Base-by-base conservation (phyloP, 2,113 vertebrate species). In the Emberiza fucata region DNA sequence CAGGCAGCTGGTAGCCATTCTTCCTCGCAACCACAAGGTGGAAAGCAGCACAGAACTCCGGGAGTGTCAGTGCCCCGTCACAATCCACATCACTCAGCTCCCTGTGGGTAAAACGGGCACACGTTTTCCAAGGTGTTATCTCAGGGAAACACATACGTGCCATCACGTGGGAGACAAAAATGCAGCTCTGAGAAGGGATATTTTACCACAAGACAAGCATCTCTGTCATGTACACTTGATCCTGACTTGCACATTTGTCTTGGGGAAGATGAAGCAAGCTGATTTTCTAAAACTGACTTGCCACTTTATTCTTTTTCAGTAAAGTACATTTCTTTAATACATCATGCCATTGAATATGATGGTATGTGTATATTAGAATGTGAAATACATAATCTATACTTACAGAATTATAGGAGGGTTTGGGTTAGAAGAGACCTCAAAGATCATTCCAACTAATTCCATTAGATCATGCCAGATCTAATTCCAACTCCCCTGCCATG, bases 11-110 rank as follows among this genome's bases (percentile, higher is more conserved):
- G 92, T 98, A 99, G 15, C 99, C 99, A 14, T 99, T 99, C 97
- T 99, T 99, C 40, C 99, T 98, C 0, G 99, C 99, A 96, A 99
- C 99, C 40, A 99, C 99, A 31, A 99, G 98, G 95, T 99, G 99
- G 96, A 99, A 99, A 7, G 99, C 99, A 0, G 98, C 98, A 98
- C 99, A 99, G 81, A 99, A 99, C 96, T 99, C 99, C 0, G 98
- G 78, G 61, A 99, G 98, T 0, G 98, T 99, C 97, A 99, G 97
- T 0, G 99, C 99, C 86, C 99, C 99, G 2, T 99, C 99, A 4
- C 98, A 98, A 33, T 99, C 99, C 83, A 99, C 98, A 5, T 99
- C 99, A 14, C 99, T 99, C 88, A 99, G 96, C 90, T 99, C 99
- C 99, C 99, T 99, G 73, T 9, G 19, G 18, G 85, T 27, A 91